phyloP scores from a whole-genome alignment of 2,797 vertebrate species.

The Lagorchestes hirsutus region DNA sequence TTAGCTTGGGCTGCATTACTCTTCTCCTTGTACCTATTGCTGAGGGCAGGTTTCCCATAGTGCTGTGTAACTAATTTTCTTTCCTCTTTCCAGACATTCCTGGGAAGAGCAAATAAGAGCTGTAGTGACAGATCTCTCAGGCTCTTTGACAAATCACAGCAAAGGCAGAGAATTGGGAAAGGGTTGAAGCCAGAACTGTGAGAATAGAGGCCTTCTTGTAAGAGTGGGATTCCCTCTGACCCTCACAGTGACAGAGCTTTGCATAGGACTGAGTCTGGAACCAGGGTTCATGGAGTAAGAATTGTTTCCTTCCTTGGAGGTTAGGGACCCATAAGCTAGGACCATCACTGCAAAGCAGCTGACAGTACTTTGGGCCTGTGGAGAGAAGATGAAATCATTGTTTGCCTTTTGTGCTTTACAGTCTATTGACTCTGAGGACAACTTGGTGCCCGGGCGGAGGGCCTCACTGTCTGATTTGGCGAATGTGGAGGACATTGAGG shows the following conservation, averaged over 20 bases:
- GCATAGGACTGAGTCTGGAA: background rate
- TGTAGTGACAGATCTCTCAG: conserved; percentile 4
- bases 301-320: background rate
- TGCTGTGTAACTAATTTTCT: conserved; percentile 5
- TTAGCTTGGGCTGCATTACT: background rate
- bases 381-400: background rate
- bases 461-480: conserved; percentile 94
- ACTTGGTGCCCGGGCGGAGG: conserved; percentile 88
- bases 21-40: background rate
- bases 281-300: background rate
- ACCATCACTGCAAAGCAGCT: rapidly evolving
- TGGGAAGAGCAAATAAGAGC: background rate
- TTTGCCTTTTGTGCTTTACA: conserved; percentile 73
- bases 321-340: background rate
- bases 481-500: conserved; percentile 90
- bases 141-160: background rate
- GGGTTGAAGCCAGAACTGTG: background rate
- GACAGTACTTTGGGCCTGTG: background rate
- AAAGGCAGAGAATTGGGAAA: background rate
- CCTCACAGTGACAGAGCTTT: background rate
- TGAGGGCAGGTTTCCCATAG: background rate
- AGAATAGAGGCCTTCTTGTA: background rate
- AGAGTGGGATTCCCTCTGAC: background rate
- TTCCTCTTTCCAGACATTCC: background rate
- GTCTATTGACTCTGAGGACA: conserved; percentile 91